Percentiles rank a stretch among this genome's conserved stretches.
Conservation (phyloP, 2,888 invertebrate species). For the Eurytoma californica region DNA sequence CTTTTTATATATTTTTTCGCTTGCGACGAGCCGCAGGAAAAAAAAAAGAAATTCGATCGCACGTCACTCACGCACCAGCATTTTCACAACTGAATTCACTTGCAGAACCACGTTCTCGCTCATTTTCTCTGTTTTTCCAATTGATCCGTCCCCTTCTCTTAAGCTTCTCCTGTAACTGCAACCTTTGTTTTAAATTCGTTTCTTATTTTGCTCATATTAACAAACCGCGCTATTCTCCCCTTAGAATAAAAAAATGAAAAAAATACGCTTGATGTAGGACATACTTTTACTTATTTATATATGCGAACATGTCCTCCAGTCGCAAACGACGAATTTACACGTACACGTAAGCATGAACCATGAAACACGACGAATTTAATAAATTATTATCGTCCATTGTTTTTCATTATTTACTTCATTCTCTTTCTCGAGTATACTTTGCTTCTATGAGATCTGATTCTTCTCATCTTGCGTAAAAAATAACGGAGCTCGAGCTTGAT, state of each 20-base stretch:
- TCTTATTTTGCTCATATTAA: conserved; percentile 53
- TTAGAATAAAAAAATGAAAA: conserved; percentile 45
- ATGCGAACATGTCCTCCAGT: conserved; percentile 35
- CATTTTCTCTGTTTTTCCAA: conserved; percentile 54
- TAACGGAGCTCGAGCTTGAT: conserved; percentile 40
- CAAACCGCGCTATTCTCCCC: conserved; percentile 51
- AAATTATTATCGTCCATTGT: conserved; percentile 37
- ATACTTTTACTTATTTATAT: conserved; percentile 22
- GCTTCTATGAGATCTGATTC: conserved; percentile 45
- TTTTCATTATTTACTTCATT: conserved; percentile 38
- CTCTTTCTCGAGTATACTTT: conserved; percentile 46
- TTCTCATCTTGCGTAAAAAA: conserved; percentile 42
- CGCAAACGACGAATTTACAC: conserved; percentile 49
- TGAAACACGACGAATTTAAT: conserved; percentile 45
- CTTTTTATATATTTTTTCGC: conserved; percentile 28
- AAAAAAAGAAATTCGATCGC: conserved; percentile 48
- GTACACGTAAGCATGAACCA: conserved; percentile 34
- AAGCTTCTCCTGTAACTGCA: conserved; percentile 72
- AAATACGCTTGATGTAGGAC: conserved; percentile 38
- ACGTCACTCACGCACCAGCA: conserved; percentile 41
- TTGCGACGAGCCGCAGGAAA: conserved; percentile 51
- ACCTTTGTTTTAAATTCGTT: conserved; percentile 66
- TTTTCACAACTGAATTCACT: conserved; percentile 45
- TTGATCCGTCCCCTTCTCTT: conserved; percentile 51
- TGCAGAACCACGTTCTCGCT: conserved; percentile 33